Evolutionary conservation across 2,888 invertebrate species (phyloP).

Genomic region (Euzetes globulus): DNA sequence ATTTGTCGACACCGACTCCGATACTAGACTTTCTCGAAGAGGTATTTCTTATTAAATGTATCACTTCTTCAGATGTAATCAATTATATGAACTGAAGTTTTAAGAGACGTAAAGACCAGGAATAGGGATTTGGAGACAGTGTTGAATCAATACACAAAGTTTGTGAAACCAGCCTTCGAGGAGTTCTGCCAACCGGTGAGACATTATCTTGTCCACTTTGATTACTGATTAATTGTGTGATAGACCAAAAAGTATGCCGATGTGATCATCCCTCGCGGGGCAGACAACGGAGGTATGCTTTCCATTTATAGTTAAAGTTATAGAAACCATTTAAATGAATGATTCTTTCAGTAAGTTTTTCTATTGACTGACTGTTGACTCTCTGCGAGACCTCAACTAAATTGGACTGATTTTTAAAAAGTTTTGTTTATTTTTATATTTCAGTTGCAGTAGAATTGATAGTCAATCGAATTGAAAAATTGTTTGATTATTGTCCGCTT

Average conservation of each 20-base stretch:
- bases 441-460: slow-evolving; percentile 94
- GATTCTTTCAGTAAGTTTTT: neutral
- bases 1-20: slow-evolving; percentile 98
- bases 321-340: neutral
- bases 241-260: slow-evolving; percentile 99
- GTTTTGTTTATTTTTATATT: slow-evolving; percentile 51
- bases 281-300: slow-evolving; percentile 81
- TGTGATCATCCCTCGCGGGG: slow-evolving; percentile 96
- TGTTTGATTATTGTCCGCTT: slow-evolving; percentile 51
- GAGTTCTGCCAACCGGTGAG: slow-evolving; percentile 90
- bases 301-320: neutral
- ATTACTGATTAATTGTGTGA: neutral
- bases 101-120: slow-evolving; percentile 88
- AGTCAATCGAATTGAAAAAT: slow-evolving; percentile 91
- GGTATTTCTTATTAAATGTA: slow-evolving; percentile 55
- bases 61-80: neutral
- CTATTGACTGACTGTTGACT: neutral
- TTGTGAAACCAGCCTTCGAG: slow-evolving; percentile 99
- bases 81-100: slow-evolving; percentile 56
- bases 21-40: slow-evolving; percentile 88
- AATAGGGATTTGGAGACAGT: slow-evolving; percentile 90
- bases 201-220: slow-evolving; percentile 43
- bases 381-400: neutral
- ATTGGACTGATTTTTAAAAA: neutral
- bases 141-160: slow-evolving; percentile 91